phyloP scores from a whole-genome alignment of 2,113 vertebrate species.

The Tapirus terrestris region DNA sequence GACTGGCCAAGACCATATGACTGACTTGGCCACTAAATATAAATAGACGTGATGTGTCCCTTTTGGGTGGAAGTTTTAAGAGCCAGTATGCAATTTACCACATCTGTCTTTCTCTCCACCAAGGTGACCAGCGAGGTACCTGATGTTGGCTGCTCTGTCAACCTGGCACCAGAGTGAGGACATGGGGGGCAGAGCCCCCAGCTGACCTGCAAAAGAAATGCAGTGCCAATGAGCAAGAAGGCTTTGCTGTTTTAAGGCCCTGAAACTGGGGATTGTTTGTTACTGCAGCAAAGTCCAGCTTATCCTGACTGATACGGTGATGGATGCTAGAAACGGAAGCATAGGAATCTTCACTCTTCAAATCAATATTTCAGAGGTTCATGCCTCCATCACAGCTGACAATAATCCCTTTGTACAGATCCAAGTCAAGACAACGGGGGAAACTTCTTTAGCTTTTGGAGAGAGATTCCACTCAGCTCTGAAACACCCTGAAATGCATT shows the following conservation, averaged over 20 bases:
- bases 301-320: background rate
- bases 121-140: background rate
- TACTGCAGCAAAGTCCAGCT: background rate
- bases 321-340: background rate
- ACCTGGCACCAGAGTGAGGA: background rate
- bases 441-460: background rate
- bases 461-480: background rate
- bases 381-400: background rate
- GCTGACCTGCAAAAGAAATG: background rate
- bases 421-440: background rate
- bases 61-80: background rate
- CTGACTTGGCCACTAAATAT: background rate
- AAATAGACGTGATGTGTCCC: background rate
- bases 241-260: background rate
- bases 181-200: background rate
- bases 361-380: background rate
- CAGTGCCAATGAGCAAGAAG: background rate
- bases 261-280: background rate
- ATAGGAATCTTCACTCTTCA: background rate
- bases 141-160: background rate
- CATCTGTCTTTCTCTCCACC: background rate
- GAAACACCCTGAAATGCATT: slow-evolving; percentile 20
- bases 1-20: background rate
- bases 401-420: background rate
- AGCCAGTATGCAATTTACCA: background rate